Percentiles rank a stretch among this genome's conserved stretches.
phyloP scores from a whole-genome alignment of 2,113 vertebrate species.

The Shinisaurus crocodilurus region DNA sequence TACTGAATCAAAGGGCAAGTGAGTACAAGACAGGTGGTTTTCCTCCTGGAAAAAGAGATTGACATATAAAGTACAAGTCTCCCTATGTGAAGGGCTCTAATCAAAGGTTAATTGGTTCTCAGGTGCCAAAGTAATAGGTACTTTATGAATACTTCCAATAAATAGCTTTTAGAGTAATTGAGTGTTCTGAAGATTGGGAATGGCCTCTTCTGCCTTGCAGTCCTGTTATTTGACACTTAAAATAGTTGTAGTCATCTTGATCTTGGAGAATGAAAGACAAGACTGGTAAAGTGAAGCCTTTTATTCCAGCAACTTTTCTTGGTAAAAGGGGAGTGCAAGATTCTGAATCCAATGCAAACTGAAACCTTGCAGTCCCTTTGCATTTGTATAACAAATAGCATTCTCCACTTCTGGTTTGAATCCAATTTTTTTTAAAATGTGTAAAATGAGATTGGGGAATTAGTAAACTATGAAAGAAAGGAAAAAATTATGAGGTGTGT shows the following conservation, averaged over 20 bases:
- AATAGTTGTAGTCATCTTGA: conserved; percentile 26
- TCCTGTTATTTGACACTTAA: conserved; percentile 18
- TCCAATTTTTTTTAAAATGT: background rate
- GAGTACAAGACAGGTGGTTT: conserved; percentile 2
- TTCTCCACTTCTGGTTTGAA: background rate
- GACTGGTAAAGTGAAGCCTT: background rate
- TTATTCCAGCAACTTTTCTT: conserved; percentile 4
- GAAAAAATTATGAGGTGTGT: background rate
- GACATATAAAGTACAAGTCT: conserved; percentile 9
- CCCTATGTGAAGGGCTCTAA: background rate
- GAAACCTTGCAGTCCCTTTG: background rate
- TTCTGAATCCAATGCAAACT: background rate
- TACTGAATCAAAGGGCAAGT: background rate
- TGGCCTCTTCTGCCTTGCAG: conserved; percentile 20
- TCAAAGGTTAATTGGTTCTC: conserved; percentile 16
- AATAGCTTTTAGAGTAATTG: conserved; percentile 23
- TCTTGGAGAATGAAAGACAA: conserved; percentile 8
- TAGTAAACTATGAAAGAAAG: background rate
- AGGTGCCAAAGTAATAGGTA: conserved; percentile 20
- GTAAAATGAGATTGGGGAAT: background rate
- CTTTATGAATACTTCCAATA: conserved; percentile 9
- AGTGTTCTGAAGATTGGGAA: conserved; percentile 7
- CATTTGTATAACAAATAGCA: background rate
- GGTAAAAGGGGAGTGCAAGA: background rate
- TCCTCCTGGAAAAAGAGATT: conserved; percentile 15